phyloP scores from a whole-genome alignment of 2,888 invertebrate species.

The Ctenicera cuprea region DNA sequence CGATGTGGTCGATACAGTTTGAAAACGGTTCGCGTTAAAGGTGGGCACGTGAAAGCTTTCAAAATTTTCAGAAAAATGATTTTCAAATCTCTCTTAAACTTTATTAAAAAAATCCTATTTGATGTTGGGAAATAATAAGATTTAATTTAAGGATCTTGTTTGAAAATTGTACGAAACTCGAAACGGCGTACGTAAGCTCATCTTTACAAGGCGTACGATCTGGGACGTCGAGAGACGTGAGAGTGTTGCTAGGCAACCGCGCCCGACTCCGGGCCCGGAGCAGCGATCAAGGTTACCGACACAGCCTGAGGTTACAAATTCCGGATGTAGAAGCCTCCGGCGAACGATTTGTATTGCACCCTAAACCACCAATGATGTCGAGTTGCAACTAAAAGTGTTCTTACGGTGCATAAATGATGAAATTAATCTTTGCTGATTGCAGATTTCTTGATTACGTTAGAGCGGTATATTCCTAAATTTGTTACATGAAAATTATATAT shows the following conservation, averaged over 20 bases:
- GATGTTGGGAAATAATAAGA: not conserved
- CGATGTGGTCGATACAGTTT: constrained; percentile 60
- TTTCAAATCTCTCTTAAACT: not conserved
- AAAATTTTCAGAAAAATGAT: not conserved
- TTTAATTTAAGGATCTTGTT: not conserved
- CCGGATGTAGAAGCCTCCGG: constrained; percentile 55
- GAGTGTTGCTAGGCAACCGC: constrained; percentile 62
- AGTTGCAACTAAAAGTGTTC: constrained; percentile 46
- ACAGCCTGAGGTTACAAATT: constrained; percentile 60
- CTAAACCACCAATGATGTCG: constrained; percentile 48
- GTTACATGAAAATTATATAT: too few species aligned
- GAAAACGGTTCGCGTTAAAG: constrained; percentile 50
- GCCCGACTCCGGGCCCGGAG: constrained; percentile 63
- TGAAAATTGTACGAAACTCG: constrained; percentile 20
- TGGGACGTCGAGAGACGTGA: constrained; percentile 55
- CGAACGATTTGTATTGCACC: constrained; percentile 56
- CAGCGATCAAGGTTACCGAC: constrained; percentile 67
- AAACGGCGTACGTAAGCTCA: constrained; percentile 33
- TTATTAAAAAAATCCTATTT: not conserved
- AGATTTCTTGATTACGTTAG: too few species aligned
- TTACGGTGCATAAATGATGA: constrained; percentile 49
- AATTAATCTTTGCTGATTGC: constrained; percentile 4
- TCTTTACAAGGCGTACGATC: constrained; percentile 47
- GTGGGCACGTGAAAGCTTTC: constrained; percentile 30
- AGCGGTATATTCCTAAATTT: too few species aligned